These are phyloP conservation scores for Rhyacophila brunnea DNA, from an alignment of 1,140 invertebrate species.

Conservation along the genomic window DNA sequence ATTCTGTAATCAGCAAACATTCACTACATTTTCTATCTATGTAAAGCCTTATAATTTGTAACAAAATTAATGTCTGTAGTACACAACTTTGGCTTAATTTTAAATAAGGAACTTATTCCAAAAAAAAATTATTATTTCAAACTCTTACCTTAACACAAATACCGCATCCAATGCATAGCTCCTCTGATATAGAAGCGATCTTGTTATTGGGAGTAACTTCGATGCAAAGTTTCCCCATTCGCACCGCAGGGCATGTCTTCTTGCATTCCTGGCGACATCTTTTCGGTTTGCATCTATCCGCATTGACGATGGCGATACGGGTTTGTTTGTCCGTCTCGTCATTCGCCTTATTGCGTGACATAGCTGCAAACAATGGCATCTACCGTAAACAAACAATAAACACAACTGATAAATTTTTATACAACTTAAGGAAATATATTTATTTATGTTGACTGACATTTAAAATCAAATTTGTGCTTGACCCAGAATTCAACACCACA, in stretches of 20 bases:
- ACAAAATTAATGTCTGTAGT: too few species aligned
- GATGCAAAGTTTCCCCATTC: conserved; percentile 99
- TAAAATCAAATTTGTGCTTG: too few species aligned
- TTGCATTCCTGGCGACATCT: conserved; percentile 99
- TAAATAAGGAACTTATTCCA: too few species aligned
- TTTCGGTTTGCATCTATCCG: conserved; percentile 98
- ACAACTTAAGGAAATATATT: background rate
- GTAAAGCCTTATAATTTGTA: too few species aligned
- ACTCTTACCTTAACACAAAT: conserved; percentile 86
- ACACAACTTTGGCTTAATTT: too few species aligned
- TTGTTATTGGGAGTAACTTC: conserved; percentile 97
- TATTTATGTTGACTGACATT: background rate
- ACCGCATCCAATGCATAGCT: conserved; percentile 99
- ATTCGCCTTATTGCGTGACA: conserved; percentile 72
- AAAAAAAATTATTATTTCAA: too few species aligned
- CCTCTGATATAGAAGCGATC: conserved; percentile 97
- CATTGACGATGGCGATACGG: conserved; percentile 97
- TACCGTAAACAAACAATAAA: background rate
- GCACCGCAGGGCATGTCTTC: conserved; percentile 95
- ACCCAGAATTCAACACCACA: too few species aligned
- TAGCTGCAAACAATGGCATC: conserved; percentile 44
- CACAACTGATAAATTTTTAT: background rate
- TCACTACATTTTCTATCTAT: too few species aligned
- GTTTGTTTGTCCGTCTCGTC: conserved; percentile 90
- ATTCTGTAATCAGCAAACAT: too few species aligned